These are phyloP conservation scores for Scatophagus argus DNA, from an alignment of 2,113 vertebrate species.

Conservation along the genomic window DNA sequence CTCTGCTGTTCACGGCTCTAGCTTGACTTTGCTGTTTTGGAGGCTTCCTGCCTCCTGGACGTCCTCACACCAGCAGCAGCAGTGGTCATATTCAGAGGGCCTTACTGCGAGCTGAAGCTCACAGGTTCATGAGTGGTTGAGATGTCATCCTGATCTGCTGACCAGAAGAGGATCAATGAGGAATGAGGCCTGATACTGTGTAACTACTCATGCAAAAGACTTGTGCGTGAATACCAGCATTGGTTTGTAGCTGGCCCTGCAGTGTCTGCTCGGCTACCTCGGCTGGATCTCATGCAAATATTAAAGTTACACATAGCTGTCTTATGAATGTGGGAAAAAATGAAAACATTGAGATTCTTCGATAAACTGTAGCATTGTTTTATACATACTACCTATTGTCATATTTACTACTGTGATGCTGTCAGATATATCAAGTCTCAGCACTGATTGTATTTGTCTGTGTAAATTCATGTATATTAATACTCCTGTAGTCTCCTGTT, in stretches of 20 bases:
- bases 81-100: slow-evolving; percentile 30
- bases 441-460: slow-evolving; percentile 67
- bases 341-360: slow-evolving; percentile 39
- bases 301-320: slow-evolving; percentile 45
- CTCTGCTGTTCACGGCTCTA: slow-evolving; percentile 65
- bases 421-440: slow-evolving; percentile 43
- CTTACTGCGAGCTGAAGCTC: slow-evolving; percentile 48
- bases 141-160: slow-evolving; percentile 35
- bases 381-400: slow-evolving; percentile 51
- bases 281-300: slow-evolving; percentile 26
- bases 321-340: slow-evolving; percentile 32
- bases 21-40: slow-evolving; percentile 72
- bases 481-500: slow-evolving; percentile 40
- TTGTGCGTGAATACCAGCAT: slow-evolving; percentile 23
- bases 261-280: slow-evolving; percentile 57
- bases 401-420: slow-evolving; percentile 48
- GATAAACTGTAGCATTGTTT: slow-evolving; percentile 67
- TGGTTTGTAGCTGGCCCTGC: slow-evolving; percentile 50
- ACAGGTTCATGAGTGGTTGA: slow-evolving; percentile 40
- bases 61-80: slow-evolving; percentile 28
- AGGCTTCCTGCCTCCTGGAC: slow-evolving; percentile 5
- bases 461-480: slow-evolving; percentile 46
- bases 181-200: slow-evolving; percentile 45
- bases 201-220: slow-evolving; percentile 50
- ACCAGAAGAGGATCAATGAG: slow-evolving; percentile 47